These are phyloP conservation scores for Drosophila navojoa DNA, from an alignment of 1,140 invertebrate genomes.

Conservation along the genomic window DNA sequence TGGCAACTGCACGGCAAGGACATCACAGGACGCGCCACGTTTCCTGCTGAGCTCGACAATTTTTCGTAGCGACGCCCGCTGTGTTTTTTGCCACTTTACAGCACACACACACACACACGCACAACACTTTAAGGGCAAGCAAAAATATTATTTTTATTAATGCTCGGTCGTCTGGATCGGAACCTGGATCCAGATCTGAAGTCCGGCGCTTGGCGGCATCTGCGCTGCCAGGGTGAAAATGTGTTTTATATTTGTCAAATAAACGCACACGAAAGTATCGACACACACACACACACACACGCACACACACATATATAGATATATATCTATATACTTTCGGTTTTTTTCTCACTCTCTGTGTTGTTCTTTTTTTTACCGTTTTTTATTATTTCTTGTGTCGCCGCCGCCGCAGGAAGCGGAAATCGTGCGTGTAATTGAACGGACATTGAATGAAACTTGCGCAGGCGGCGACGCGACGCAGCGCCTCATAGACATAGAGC, in stretches of 20 bases:
- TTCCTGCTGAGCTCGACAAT: conserved; percentile 70
- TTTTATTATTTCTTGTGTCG: conserved; percentile 50
- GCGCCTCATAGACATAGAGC: conserved; percentile 34
- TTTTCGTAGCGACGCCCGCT: conserved; percentile 34
- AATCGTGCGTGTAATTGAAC: conserved; percentile 80
- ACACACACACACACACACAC: conserved; percentile 3
- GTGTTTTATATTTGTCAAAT: conserved; percentile 79
- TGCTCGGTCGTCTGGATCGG: conserved; percentile 57
- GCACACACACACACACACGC: conserved; percentile 9
- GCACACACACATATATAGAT: background rate
- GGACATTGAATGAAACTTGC: conserved; percentile 77
- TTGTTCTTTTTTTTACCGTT: conserved; percentile 33
- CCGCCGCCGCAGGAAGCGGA: conserved; percentile 71
- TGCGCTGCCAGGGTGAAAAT: conserved; percentile 60
- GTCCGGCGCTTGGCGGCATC: conserved; percentile 2
- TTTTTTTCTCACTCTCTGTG: conserved; percentile 4
- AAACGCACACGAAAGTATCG: conserved; percentile 67
- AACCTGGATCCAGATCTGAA: conserved; percentile 18
- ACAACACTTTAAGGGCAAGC: conserved; percentile 39
- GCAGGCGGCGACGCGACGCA: conserved; percentile 28
- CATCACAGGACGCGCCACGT: conserved; percentile 12
- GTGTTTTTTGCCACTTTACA: conserved; percentile 48
- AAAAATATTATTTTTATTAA: conserved; percentile 79
- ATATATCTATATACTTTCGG: background rate
- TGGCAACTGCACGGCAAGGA: conserved; percentile 2